phyloP scores from a whole-genome alignment of 2,113 vertebrate species.

The chimpanzee (Pan troglodytes) region NHGRI_mPanTro3-v2.1_pri NC_072402.2:132103501-132104000 shows the following conservation, averaged over 20 bases:
- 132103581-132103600: background rate
- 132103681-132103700: background rate
- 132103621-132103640: background rate
- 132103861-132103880: background rate
- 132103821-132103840: background rate
- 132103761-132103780: background rate
- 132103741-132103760: background rate
- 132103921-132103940: background rate
- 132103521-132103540: background rate
- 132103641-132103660: background rate
- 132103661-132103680: background rate
- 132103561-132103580: background rate
- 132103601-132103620: background rate
- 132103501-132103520: background rate
- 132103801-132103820: background rate
- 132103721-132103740: conserved; percentile 36
- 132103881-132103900: background rate
- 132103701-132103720: background rate
- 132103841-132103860: background rate
- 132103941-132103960: background rate
- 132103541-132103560: background rate
- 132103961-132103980: background rate
- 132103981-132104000: background rate
- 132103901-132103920: background rate
- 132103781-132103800: background rate